These are phyloP conservation scores for Cacatua alba DNA, from an alignment of 2,113 vertebrate species.

Conservation along the genomic window DNA sequence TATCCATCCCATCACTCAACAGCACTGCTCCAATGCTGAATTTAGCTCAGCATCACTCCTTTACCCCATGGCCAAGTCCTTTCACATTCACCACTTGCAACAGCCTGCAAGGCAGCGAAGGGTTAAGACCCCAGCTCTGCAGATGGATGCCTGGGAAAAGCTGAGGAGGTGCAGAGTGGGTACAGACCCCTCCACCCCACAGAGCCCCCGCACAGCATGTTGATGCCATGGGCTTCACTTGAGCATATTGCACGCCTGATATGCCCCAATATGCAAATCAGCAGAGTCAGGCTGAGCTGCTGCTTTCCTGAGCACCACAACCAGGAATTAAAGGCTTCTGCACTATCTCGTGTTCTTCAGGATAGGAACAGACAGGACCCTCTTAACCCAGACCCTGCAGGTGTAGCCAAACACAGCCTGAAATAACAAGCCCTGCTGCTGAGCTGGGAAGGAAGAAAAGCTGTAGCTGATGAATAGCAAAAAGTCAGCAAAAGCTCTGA, in stretches of 20 bases:
- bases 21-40: fast-evolving
- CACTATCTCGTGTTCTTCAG: neutral
- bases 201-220: neutral
- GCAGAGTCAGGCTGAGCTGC: neutral
- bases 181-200: neutral
- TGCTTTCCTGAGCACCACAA: neutral
- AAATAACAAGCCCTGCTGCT: neutral
- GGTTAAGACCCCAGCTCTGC: neutral
- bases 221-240: neutral
- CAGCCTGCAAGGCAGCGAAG: neutral
- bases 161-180: neutral
- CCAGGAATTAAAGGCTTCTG: neutral
- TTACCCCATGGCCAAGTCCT: neutral
- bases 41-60: neutral
- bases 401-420: neutral
- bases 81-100: neutral
- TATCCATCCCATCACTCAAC: neutral
- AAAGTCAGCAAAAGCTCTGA: neutral
- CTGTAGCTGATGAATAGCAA: neutral
- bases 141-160: neutral
- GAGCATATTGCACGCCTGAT: fast-evolving
- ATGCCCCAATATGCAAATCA: fast-evolving
- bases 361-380: neutral
- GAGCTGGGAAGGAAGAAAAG: neutral
- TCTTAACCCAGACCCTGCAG: neutral